Percentiles rank a stretch among this genome's conserved stretches.
phyloP scores from a whole-genome alignment of 2,888 invertebrate genomes.

The Mycalesis mineus region DNA sequence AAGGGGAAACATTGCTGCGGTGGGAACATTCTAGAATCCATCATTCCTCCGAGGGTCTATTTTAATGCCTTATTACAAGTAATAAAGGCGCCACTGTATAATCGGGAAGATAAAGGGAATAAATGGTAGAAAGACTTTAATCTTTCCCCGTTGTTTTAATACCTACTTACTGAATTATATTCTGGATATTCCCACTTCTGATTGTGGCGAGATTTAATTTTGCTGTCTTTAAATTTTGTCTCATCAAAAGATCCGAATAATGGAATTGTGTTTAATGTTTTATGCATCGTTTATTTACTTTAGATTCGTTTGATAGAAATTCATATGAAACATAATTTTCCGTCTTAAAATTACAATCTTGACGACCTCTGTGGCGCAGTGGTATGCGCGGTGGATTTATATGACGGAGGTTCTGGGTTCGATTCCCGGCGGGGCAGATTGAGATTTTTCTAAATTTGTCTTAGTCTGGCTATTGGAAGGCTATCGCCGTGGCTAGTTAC shows the following conservation, averaged over 20 bases:
- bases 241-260: neutral
- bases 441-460: too few relatives aligned
- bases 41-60: conserved; percentile 18
- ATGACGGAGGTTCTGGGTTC: too few relatives aligned
- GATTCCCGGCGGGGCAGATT: too few relatives aligned
- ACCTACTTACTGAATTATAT: neutral
- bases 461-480: too few relatives aligned
- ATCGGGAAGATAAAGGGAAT: conserved; percentile 23
- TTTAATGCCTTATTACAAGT: conserved; percentile 28
- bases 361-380: too few relatives aligned
- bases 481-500: too few relatives aligned
- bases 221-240: neutral
- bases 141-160: neutral
- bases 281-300: too few relatives aligned
- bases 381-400: too few relatives aligned
- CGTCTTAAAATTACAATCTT: too few relatives aligned
- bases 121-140: neutral
- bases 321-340: too few relatives aligned
- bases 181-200: neutral
- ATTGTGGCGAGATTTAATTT: neutral
- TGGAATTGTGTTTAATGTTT: too few relatives aligned
- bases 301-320: too few relatives aligned
- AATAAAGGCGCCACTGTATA: conserved; percentile 24
- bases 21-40: conserved; percentile 16
- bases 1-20: conserved; percentile 7